Base-by-base conservation (phyloP, 2,113 vertebrate species). In the Microtus oregoni region DNA sequence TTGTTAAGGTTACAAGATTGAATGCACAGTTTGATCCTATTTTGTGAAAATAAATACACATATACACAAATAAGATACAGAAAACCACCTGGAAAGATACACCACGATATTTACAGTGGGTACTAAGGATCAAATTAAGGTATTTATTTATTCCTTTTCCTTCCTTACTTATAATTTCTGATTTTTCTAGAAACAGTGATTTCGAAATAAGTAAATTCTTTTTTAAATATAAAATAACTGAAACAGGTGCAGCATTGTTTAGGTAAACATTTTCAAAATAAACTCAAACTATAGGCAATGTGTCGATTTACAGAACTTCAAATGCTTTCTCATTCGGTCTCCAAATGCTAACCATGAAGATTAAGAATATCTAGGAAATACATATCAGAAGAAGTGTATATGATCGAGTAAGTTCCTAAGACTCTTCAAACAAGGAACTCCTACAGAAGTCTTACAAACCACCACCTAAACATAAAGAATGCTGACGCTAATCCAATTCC, bases 231-330 rank as follows among this genome's bases (percentile, higher is more conserved):
- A 96, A 94, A 94, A 58, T 88, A 94, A 95, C 61, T 94, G 63
- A 91, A 89, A 91, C 50, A 97, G 73, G n/a, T 93, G 8, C n/a
- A 94, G 26, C 58, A 90, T 94, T 95, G 94, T 28, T 86, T 89
- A 94, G 12, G n/a, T 96, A 30, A 97, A 95, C 65, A 94, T 92
- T 95, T 93, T 86, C 61, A 90, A 97, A 96, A 95, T 88, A 95
- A 87, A 92, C 50, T 95, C 65, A 85, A 92, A 87, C 28, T 90
- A 90, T 14, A 77, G 20, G 55, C 83, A 63, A 67, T 94, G 28
- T 26, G 88, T 58, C 55, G 11, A 61, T 94, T 96, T 52, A 96
- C 50, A 96, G 12, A 94, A 91, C 26, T 96, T 92, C 86, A 89
- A 96, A 96, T 41, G 67, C 72, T 91, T 96, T 97, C 77, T 94